Evolutionary conservation across 1,140 invertebrate genomes (phyloP), one percentile per base, ranked within the genome.

Genomic region (Trinorchestia longiramus): DNA sequence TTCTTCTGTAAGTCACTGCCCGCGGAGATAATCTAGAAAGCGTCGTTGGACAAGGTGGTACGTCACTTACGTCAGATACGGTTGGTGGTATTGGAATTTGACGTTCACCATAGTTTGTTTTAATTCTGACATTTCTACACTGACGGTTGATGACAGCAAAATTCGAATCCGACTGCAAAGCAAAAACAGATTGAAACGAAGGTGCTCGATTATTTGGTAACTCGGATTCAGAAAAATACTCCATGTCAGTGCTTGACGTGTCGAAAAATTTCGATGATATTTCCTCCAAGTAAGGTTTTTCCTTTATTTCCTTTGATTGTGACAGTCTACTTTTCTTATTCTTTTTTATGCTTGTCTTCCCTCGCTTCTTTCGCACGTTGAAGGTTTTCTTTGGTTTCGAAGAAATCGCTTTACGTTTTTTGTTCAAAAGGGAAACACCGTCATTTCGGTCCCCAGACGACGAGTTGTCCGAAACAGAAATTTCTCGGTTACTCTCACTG

Each of bases 91-190:
- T 94, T 94, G 92, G 92, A n/a, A 94, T 94, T 15, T 45, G 92
- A 45, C 92, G 92, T 94, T 94, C 92, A 45, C 92, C 92, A 40
- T 94, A 94, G 41, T 94, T 94, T 47, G 92, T 94, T 43, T 94
- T 94, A 45, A 94, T 94, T 40, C 92, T 44, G 17, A 94, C 92
- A 40, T 94, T 94, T 45, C 92, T 43, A 43, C 40, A 28, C 44
- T 94, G 92, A 43, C 92, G 92, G 40, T 94, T 94, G 43, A 94
- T 94, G 40, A 43, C 92, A 45, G 92, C 92, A 94, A 94, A 94
- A n/a, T 94, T 90, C 41, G 43, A 3, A 47, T 15, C 44, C 8
- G 92, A 40, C 47, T 94, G 41, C 15, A 44, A 44, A n/a, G 43
- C 43, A 40, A 42, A 94, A n/a, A 40, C 43, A 47, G 92, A 44